These are phyloP conservation scores for Nematopogon swammerdamellus DNA, from an alignment of 2,888 invertebrate species.

Conservation along the genomic window DNA sequence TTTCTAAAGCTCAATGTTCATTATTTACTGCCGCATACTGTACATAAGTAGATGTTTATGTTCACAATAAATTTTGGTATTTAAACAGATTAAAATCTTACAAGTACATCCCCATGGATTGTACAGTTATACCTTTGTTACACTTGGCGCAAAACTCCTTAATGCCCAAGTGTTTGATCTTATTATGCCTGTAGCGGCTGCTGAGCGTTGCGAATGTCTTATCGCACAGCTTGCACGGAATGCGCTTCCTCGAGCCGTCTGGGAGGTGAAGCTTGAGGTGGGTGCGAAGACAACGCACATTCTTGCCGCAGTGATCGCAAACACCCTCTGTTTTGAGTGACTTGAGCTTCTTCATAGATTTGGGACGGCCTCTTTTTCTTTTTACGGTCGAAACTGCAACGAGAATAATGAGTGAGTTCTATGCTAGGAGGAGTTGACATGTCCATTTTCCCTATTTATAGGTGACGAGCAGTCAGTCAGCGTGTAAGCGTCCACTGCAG, in stretches of 20 bases:
- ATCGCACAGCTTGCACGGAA: constrained; percentile 29
- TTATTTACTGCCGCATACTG: no score
- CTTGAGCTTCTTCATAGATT: constrained; percentile 8
- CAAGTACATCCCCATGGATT: no score
- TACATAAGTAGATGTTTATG: no score
- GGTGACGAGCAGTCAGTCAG: no score
- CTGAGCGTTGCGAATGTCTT: constrained; percentile 23
- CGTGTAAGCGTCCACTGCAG: no score
- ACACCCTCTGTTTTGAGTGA: constrained; percentile 10
- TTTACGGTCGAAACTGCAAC: constrained; percentile 7
- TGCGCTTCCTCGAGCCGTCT: constrained; percentile 14
- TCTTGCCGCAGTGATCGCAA: constrained; percentile 37
- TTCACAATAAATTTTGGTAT: no score
- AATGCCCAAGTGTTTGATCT: constrained; percentile 30
- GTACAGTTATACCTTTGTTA: no score
- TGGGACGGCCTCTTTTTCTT: constrained; percentile 16
- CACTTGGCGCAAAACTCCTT: constrained; percentile 35
- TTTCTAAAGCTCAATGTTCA: no score
- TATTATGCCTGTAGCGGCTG: constrained; percentile 27
- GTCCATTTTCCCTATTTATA: no score
- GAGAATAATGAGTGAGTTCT: no score
- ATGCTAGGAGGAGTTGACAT: no score
- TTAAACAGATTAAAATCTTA: no score
- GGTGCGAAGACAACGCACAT: constrained; percentile 25
- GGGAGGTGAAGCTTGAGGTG: constrained; percentile 26